Percentiles rank a stretch among this genome's conserved stretches.
phyloP scores from a whole-genome alignment of 1,140 invertebrate genomes.

The Odontomachus brunneus region DNA sequence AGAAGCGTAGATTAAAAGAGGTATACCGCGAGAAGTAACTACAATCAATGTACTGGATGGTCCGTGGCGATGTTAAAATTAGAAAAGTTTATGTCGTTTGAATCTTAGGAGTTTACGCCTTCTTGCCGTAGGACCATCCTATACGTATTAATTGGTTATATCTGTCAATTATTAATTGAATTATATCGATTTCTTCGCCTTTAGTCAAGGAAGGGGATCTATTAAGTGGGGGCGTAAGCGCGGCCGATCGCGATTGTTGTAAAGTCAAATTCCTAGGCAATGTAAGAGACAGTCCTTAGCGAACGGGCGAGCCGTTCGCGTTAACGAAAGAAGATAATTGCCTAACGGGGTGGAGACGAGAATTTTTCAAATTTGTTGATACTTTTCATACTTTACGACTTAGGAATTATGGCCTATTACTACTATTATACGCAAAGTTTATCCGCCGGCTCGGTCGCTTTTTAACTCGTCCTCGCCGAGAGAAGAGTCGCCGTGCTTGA shows the following conservation, averaged over 20 bases:
- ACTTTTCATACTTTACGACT: slow-evolving; percentile 81
- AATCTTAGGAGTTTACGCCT: slow-evolving; percentile 83
- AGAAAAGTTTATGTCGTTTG: slow-evolving; percentile 84
- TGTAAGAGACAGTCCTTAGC: slow-evolving; percentile 53
- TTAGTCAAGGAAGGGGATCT: slow-evolving; percentile 72
- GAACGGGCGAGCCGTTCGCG: slow-evolving; percentile 36
- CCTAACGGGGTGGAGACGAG: slow-evolving; percentile 69
- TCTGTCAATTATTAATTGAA: slow-evolving; percentile 85
- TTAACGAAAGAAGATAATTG: slow-evolving; percentile 59
- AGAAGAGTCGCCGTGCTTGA: background rate
- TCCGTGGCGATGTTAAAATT: slow-evolving; percentile 83
- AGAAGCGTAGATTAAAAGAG: slow-evolving; percentile 76
- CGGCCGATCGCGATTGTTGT: slow-evolving; percentile 56
- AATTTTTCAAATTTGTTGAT: slow-evolving; percentile 80
- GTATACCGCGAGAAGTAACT: slow-evolving; percentile 79
- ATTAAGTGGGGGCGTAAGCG: slow-evolving; percentile 34
- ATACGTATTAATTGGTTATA: slow-evolving; percentile 84
- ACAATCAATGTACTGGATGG: slow-evolving; percentile 82
- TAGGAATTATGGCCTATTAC: slow-evolving; percentile 82
- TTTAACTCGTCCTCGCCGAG: slow-evolving; percentile 1
- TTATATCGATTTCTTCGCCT: slow-evolving; percentile 81
- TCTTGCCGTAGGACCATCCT: slow-evolving; percentile 80
- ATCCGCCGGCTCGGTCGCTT: slow-evolving; percentile 78
- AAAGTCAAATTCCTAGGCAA: slow-evolving; percentile 69
- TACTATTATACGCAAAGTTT: slow-evolving; percentile 81